These are phyloP conservation scores for Agrilus planipennis DNA, from an alignment of 1,140 invertebrate species.

Conservation along the genomic window DNA sequence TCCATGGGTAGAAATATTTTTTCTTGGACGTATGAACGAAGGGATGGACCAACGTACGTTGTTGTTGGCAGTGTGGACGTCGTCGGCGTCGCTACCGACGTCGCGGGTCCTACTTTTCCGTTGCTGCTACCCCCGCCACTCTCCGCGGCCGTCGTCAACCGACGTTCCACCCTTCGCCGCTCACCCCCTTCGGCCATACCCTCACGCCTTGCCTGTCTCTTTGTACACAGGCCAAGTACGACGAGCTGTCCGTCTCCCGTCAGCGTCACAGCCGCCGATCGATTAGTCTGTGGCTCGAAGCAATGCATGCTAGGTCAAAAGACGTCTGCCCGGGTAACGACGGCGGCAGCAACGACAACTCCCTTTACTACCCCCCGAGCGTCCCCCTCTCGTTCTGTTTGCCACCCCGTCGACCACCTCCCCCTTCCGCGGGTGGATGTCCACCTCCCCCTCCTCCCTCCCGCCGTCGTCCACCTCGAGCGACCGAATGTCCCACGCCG, in stretches of 20 bases:
- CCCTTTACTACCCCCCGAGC: constrained; percentile 11
- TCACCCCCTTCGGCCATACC: too few relatives aligned
- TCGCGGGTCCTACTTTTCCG: not conserved
- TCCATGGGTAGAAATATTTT: too few relatives aligned
- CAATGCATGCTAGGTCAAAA: constrained; percentile 34
- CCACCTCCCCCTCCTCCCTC: too few relatives aligned
- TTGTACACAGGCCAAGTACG: too few relatives aligned
- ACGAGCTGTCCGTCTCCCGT: constrained; percentile 34
- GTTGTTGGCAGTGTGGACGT: constrained; percentile 6
- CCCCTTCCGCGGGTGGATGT: not conserved
- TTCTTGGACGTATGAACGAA: too few relatives aligned
- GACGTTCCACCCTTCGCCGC: not conserved
- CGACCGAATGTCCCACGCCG: too few relatives aligned
- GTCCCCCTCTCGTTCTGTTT: constrained; percentile 14
- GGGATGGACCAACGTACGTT: constrained; percentile 4
- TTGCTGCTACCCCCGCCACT: not conserved
- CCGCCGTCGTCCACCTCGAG: too few relatives aligned
- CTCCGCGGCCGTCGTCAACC: not conserved
- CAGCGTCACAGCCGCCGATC: constrained; percentile 33
- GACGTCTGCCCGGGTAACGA: constrained; percentile 36
- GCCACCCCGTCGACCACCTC: constrained; percentile 15
- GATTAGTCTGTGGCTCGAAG: constrained; percentile 34
- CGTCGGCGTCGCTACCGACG: constrained; percentile 4
- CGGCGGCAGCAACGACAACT: constrained; percentile 28
- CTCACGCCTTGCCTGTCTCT: too few relatives aligned